Percentiles rank a stretch among this genome's conserved stretches.
Conservation (phyloP, 30 jellyfish, hydroid and myxozoan species). For the Hydractinia echinata region DNA sequence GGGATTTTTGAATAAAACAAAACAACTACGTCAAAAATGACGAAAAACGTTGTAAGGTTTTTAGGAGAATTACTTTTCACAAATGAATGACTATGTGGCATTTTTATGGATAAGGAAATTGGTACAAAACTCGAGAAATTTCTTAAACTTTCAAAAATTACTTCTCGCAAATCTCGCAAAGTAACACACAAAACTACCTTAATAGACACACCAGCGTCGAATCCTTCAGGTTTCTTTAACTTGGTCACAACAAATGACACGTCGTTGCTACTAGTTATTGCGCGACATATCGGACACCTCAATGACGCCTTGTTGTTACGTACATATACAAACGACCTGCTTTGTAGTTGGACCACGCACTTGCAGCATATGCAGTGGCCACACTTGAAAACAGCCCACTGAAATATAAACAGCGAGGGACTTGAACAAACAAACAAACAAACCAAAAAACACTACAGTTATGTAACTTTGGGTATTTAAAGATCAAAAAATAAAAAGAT, state of each 20-base stretch:
- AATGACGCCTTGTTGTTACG: conserved; percentile 20
- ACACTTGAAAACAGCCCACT: conserved; percentile 94
- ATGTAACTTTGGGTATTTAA: too few species aligned
- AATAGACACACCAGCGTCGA: conserved; percentile 10
- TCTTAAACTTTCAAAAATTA: too few species aligned
- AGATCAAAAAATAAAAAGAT: too few species aligned
- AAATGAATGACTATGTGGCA: too few species aligned
- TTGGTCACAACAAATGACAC: conserved; percentile 64
- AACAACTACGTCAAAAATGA: too few species aligned
- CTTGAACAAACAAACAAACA: not conserved
- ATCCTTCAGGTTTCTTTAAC: conserved; percentile 21
- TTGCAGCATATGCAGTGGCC: conserved; percentile 86
- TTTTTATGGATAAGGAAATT: too few species aligned
- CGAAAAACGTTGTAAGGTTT: too few species aligned
- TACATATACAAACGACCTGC: conserved; percentile 12
- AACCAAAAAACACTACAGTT: not conserved
- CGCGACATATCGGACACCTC: conserved; percentile 83
- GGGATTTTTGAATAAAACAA: too few species aligned
- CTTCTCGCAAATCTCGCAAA: not conserved
- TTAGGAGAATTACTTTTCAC: too few species aligned
- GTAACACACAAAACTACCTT: conserved; percentile 5
- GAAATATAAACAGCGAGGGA: conserved; percentile 5
- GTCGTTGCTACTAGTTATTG: conserved; percentile 42
- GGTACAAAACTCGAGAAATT: too few species aligned
- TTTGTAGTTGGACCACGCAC: conserved; percentile 49